Conservation (phyloP, 2,888 invertebrate genomes). For the Thera britannica region DNA sequence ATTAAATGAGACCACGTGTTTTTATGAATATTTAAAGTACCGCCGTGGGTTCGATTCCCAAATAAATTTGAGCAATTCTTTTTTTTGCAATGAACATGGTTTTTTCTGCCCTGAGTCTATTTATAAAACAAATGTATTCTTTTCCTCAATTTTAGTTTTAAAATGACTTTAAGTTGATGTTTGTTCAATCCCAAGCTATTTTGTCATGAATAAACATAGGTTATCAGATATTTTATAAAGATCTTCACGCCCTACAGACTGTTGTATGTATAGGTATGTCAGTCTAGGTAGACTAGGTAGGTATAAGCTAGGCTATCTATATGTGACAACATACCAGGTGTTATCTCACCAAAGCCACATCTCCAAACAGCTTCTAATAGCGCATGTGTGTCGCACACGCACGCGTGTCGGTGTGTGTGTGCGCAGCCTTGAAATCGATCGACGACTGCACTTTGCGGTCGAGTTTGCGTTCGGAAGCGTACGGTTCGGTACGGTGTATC, state of each 20-base stretch:
- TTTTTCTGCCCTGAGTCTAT: no score
- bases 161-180: no score
- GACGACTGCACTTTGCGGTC: conserved; percentile 74
- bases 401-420: conserved; percentile 37
- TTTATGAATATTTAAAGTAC: no score
- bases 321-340: conserved; percentile 19
- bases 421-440: conserved; percentile 77
- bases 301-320: neutral
- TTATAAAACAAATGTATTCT: no score
- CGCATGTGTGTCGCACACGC: conserved; percentile 15
- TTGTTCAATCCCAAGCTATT: no score
- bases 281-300: neutral
- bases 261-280: neutral
- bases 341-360: conserved; percentile 23
- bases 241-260: neutral
- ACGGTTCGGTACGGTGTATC: conserved; percentile 10
- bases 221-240: no score
- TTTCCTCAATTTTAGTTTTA: no score
- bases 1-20: no score
- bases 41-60: no score
- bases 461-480: conserved; percentile 59
- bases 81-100: no score
- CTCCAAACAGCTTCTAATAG: conserved; percentile 32
- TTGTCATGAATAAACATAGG: no score
- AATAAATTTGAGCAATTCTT: no score